phyloP scores from a whole-genome alignment of 2,888 invertebrate species.

The Polydrusus pterygomalis region DNA sequence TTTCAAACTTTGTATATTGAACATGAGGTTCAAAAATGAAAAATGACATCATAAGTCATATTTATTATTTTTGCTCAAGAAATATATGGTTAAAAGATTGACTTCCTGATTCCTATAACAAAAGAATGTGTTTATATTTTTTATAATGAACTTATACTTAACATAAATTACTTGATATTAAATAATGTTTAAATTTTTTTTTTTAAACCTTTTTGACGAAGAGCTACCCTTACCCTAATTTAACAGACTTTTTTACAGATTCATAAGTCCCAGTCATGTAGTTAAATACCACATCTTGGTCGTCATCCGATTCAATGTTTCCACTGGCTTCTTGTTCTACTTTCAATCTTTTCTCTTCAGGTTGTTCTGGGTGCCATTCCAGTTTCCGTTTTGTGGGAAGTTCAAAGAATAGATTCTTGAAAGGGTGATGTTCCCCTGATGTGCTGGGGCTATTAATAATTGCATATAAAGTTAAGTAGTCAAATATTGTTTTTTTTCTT shows the following conservation, averaged over 20 bases:
- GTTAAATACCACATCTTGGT: constrained; percentile 19
- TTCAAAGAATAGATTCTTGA: constrained; percentile 1
- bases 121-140: no score
- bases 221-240: constrained; percentile 7
- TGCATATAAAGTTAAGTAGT: neutral
- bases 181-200: no score
- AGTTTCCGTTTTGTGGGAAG: neutral
- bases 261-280: constrained; percentile 31
- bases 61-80: no score
- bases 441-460: neutral
- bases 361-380: neutral
- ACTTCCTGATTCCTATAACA: no score
- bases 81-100: no score
- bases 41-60: no score
- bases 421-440: neutral
- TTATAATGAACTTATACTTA: no score
- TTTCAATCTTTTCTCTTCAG: neutral
- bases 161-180: no score
- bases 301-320: neutral
- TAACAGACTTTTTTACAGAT: neutral
- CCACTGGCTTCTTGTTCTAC: neutral
- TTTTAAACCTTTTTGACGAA: no score
- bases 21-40: no score
- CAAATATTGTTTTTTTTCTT: neutral
- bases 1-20: no score